Percentiles rank a stretch among this genome's conserved stretches.
Evolutionary conservation across 2,797 vertebrate species (phyloP).

Genomic region (Parambassis ranga): DNA sequence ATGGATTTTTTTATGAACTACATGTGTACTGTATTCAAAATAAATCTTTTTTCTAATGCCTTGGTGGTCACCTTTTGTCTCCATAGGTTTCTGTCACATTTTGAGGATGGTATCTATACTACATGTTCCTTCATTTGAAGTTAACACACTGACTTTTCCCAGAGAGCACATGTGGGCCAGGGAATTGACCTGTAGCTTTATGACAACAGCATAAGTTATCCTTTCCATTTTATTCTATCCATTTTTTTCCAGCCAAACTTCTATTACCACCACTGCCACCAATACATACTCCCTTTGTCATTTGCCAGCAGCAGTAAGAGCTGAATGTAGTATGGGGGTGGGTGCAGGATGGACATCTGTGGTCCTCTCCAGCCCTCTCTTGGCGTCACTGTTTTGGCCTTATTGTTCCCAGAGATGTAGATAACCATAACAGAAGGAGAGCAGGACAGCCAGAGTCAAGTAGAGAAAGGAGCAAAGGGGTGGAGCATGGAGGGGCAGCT

Average conservation of each 20-base stretch:
- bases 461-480: conserved; percentile 26
- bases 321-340: conserved; percentile 34
- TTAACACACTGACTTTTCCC: neutral
- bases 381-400: conserved; percentile 24
- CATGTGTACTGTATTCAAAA: neutral
- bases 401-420: conserved; percentile 61
- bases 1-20: neutral
- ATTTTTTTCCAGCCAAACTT: neutral
- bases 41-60: neutral
- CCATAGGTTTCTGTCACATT: neutral
- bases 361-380: conserved; percentile 33
- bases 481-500: conserved; percentile 10
- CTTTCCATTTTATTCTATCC: conserved; percentile 8
- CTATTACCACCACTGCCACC: conserved; percentile 11
- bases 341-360: conserved; percentile 53
- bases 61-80: neutral
- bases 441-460: conserved; percentile 23
- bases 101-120: too few species aligned
- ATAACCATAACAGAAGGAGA: conserved; percentile 64
- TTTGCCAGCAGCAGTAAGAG: conserved; percentile 21
- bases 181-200: conserved; percentile 35
- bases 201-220: conserved; percentile 41
- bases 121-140: neutral
- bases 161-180: conserved; percentile 1
- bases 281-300: conserved; percentile 4